Evolutionary conservation across 2,888 invertebrate genomes (phyloP), one percentile per base, ranked within the genome.

Genomic region (Eilema sororculum): DNA sequence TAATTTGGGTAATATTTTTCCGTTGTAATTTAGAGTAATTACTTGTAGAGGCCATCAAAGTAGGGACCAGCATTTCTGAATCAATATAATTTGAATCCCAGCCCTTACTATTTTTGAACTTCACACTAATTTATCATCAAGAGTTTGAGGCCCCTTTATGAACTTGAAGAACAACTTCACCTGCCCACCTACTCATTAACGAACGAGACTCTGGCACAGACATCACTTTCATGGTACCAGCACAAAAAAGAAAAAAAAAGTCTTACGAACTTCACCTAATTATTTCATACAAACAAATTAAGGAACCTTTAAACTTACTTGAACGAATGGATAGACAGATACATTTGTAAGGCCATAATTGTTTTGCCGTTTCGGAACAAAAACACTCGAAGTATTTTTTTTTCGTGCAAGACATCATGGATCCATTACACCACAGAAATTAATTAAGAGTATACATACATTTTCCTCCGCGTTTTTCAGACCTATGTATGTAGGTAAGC

Each of bases 401-500:
- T 69, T 46, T 58, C 57, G 25, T 52, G 25, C 61, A 16, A 24
- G 56, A 46, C 24, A 65, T 61, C 56, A 61, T 10, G 33, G 59
- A 46, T 65, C 41, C 25, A 63, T 64, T 65, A 65, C 20, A 22
- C 33, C 37, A 71, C 64, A 69, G 67, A 76, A 81, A 82, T 79
- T 82, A 81, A 81, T 81, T 80, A 81, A 78, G 75, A 74, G 65
- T 67, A 60, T 71, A 69, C 58, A 60, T 70, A 74, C 66, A 71
- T 74, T 78, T 80, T 81, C 78, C 74, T 68, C 63, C 68, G 69
- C 72, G 24, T 75, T 79, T 74, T 66, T 64, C 65, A 69, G 63
- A 52, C 62, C 24, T 52, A 80, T 71, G 69, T 77, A 80, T 80
- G 83, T 82, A 81, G 77, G 81, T 81, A 76, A 84, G 86, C 89